Evolutionary conservation across 1,140 invertebrate genomes (phyloP), one percentile per base, ranked within the genome.

Genomic region (Hyles vespertilio): DNA sequence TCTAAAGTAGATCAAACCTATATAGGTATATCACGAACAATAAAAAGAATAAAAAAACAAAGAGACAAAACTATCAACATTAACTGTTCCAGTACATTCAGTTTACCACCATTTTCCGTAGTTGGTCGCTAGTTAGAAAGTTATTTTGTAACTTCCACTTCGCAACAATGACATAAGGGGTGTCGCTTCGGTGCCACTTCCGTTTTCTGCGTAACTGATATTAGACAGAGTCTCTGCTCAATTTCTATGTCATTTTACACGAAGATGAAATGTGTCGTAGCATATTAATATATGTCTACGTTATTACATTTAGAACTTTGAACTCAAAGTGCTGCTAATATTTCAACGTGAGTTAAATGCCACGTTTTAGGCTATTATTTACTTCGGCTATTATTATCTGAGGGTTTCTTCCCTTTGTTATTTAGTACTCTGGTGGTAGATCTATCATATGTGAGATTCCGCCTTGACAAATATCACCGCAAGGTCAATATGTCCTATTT

Each of bases 151-250:
- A 69, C 70, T 79, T 75, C 68, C 61, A 67, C 61, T 66, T 60
- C 58, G 56, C 57, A 70, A 72, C 73, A 74, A 74, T 77, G 70
- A 70, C 74, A 72, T 70, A 77, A 76, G 72, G 67, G 73, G 65
- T 62, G 66, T 56, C 62, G 63, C 72, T 72, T 72, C 71, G 72
- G 69, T 70, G 51, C 63, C 63, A 64, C 68, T 79, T 79, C 76
- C 74, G 71, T 79, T 74, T 67, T 72, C 71, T 65, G 63, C 57
- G 65, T 79, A 66, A 70, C 69, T 70, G 68, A 73, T 77, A 74
- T 77, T 75, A 73, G 72, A 65, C 68, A 69, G 62, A 65, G 58
- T 61, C 58, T 61, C 11, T 36, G 52, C 62, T 61, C 63, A 60
- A 64, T 65, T 74, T 69, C 61, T 69, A 61, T 65, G 61, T 50